phyloP scores from a whole-genome alignment of 1,140 invertebrate species.

The Brachionus rotundiformis region DNA sequence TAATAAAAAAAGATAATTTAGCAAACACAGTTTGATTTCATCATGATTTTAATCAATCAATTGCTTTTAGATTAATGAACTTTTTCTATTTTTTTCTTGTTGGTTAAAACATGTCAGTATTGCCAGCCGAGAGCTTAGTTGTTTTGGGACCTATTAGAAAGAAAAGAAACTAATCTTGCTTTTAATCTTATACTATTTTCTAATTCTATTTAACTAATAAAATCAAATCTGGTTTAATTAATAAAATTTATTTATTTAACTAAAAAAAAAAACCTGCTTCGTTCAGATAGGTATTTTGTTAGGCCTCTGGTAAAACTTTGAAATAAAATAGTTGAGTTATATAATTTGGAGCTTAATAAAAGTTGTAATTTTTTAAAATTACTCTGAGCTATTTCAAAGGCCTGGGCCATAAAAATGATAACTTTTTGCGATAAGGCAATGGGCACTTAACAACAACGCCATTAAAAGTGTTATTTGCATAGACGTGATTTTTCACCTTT shows the following conservation, averaged over 20 bases:
- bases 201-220: no score
- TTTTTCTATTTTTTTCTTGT: no score
- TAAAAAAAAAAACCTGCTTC: not conserved
- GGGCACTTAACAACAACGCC: not conserved
- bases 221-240: no score
- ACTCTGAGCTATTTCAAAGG: not conserved
- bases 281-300: no score
- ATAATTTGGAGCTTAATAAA: not conserved
- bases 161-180: no score
- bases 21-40: conserved; percentile 24
- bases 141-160: not conserved
- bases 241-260: no score
- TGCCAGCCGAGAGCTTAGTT: not conserved
- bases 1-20: not conserved
- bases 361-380: not conserved
- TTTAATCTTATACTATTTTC: no score
- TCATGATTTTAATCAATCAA: conserved; percentile 7
- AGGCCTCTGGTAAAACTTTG: not conserved
- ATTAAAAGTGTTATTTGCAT: conserved; percentile 1
- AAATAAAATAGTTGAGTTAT: not conserved
- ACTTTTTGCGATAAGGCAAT: not conserved
- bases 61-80: not conserved
- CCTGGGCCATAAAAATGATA: not conserved
- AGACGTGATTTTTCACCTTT: conserved; percentile 42
- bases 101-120: not conserved